Evolutionary conservation across 2,888 invertebrate genomes (phyloP), one percentile per base, ranked within the genome.

Genomic region (Polietes domitor): DNA sequence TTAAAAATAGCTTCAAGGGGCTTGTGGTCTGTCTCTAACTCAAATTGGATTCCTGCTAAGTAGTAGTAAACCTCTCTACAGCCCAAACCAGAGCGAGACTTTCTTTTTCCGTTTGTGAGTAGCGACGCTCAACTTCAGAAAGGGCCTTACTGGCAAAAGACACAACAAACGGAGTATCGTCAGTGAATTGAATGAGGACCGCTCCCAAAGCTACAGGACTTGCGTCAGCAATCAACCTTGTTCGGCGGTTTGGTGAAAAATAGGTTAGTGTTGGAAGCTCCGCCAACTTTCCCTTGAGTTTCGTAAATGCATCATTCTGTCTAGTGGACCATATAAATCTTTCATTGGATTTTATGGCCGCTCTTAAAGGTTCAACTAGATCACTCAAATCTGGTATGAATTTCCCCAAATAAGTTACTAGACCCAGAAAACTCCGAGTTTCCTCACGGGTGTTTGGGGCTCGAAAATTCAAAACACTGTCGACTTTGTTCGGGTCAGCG

Each of bases 151-250:
- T 63, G 1, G 74, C 74, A 63, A 75, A 75, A 1, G 63, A 75
- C 12, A 72, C 24, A 47, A 47, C 41, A 58, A 58, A 50, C 15
- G 71, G 78, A 32, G 61, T 61, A 17, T 76, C 26, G 32, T n/a
- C 76, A 61, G 86, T 70, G 4, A 80, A 80, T 78, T 91, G 90
- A 15, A 88, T 86, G 5, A 90, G 74, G 2, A 90, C 88, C 2
- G 86, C 88, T 1, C 89, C 90, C 7, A 90, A 58, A 0, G 86
- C 89, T 4, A 89, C 89, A 6, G 89, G 88, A 28, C 89, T 90
- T 15, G 90, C 91, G 68, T 91, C 91, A 5, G 89, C 90, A n/a
- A 89, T 85, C 0, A 91, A 84, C 65, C 88, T 86, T 4, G 90
- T 90, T 43, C 79, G 80, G 2, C 86, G 86, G 1, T 86, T 79